Percentiles rank a stretch among this genome's conserved stretches.
These are phyloP conservation scores for Platanista minor DNA, from an alignment of 2,113 vertebrate species.

Conservation along the genomic window DNA sequence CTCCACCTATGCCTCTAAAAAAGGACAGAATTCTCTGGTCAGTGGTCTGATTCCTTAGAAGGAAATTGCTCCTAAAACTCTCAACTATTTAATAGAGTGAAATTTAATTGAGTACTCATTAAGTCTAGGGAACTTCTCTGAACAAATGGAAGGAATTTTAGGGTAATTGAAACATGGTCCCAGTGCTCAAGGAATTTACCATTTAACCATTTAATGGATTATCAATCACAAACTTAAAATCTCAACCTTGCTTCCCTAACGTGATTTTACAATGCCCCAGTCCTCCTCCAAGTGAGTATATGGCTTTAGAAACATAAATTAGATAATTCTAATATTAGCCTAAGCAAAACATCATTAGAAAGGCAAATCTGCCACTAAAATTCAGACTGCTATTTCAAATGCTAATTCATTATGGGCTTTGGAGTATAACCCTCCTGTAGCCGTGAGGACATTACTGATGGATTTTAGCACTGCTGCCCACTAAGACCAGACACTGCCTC, in stretches of 20 bases:
- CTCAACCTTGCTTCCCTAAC: background rate
- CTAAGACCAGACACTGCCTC: background rate
- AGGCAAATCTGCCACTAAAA: background rate
- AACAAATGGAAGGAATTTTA: background rate
- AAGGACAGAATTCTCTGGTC: background rate
- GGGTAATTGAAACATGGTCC: background rate
- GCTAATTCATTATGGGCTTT: background rate
- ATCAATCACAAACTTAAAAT: background rate
- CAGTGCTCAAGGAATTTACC: background rate
- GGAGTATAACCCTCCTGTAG: background rate
- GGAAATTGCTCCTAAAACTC: background rate
- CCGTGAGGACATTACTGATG: background rate
- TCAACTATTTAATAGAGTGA: background rate
- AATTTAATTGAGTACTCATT: background rate
- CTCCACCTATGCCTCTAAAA: background rate
- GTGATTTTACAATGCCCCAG: background rate
- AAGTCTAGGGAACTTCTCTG: background rate
- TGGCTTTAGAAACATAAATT: background rate
- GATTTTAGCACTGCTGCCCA: background rate
- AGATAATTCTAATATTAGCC: background rate
- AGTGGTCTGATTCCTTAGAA: background rate
- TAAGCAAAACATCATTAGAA: slow-evolving; percentile 9
- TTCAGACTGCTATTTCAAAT: background rate
- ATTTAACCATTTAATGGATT: background rate
- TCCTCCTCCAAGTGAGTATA: background rate